Conservation (phyloP, 2,113 vertebrate species). For the Erinaceus europaeus region DNA sequence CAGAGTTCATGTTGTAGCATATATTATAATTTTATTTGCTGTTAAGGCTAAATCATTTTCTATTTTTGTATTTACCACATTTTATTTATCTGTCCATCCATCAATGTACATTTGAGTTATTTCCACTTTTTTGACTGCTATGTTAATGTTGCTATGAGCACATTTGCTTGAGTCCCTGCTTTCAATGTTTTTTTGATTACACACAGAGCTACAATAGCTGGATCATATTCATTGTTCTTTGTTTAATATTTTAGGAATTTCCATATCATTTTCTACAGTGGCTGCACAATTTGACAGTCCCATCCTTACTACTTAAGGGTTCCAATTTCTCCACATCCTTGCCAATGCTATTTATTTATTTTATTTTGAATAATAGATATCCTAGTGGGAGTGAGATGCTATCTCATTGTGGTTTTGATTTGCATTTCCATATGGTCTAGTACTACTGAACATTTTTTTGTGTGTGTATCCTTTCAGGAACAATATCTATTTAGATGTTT, state of each 20-base stretch:
- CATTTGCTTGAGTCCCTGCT: neutral
- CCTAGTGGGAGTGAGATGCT: neutral
- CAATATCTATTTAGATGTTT: neutral
- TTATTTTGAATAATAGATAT: neutral
- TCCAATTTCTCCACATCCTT: neutral
- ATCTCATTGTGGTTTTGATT: neutral
- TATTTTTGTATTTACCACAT: neutral
- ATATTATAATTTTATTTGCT: slow-evolving; percentile 4
- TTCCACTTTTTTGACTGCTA: no score
- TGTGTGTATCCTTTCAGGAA: neutral
- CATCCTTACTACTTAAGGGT: neutral
- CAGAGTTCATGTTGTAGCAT: neutral
- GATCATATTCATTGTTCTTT: neutral
- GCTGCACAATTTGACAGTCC: no score
- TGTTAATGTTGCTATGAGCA: neutral
- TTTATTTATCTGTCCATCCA: no score
- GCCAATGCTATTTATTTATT: neutral
- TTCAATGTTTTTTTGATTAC: neutral
- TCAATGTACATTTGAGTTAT: no score
- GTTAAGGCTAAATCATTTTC: neutral
- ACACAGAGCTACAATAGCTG: neutral
- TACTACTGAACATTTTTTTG: neutral
- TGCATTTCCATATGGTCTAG: neutral
- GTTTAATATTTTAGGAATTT: neutral
- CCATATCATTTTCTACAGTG: neutral